phyloP scores from a whole-genome alignment of 1,140 invertebrate genomes.

The Bicyclus anynana region DNA sequence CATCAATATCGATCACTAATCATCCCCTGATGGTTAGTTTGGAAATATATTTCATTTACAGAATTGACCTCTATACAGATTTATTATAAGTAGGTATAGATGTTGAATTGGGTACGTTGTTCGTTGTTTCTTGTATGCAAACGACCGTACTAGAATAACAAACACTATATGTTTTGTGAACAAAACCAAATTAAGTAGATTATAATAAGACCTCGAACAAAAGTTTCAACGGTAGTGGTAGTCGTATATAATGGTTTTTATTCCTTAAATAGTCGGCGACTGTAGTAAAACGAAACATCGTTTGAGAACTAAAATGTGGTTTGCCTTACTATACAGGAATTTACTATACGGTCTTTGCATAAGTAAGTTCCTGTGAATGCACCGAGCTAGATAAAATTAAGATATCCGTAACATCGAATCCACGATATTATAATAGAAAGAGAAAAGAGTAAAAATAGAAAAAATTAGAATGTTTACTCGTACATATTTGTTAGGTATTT shows the following conservation, averaged over 20 bases:
- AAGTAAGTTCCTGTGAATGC: not conserved
- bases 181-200: not conserved
- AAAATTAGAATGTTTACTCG: no score
- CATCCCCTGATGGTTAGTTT: no score
- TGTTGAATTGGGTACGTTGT: no score
- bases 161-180: not conserved
- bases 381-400: not conserved
- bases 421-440: not conserved
- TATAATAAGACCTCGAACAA: not conserved
- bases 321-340: not conserved
- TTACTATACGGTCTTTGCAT: not conserved
- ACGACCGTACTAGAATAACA: not conserved
- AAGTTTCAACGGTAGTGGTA: not conserved
- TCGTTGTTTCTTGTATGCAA: not conserved
- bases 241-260: not conserved
- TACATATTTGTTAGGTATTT: no score
- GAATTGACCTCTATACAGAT: no score
- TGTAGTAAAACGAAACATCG: not conserved
- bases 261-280: not conserved
- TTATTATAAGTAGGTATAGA: no score
- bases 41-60: no score
- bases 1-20: no score
- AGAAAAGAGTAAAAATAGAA: not conserved
- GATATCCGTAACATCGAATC: not conserved
- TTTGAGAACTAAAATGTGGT: slow-evolving; percentile 1